A percentile compares a stretch with the other conserved stretches of the same genome.
Conservation (phyloP, 2,888 invertebrate genomes). For the Muschampia plurimacula region DNA sequence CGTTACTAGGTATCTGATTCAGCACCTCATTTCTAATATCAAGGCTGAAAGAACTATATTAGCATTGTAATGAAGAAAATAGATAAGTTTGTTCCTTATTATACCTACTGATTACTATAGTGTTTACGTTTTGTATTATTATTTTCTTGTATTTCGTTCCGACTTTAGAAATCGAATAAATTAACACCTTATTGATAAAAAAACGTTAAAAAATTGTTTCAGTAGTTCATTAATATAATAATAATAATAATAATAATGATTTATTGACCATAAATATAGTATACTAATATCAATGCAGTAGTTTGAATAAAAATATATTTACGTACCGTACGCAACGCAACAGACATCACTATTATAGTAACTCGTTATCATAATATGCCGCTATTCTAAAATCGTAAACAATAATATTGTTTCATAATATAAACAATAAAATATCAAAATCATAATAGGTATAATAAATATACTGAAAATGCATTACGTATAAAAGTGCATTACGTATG, state of each 20-base stretch:
- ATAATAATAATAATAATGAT: too few relatives aligned
- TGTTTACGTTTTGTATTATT: background rate
- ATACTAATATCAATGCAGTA: too few relatives aligned
- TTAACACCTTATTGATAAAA: too few relatives aligned
- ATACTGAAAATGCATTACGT: constrained; percentile 50
- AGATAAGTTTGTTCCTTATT: background rate
- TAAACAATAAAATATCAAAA: background rate
- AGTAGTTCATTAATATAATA: too few relatives aligned
- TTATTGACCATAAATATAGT: too few relatives aligned
- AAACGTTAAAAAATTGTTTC: too few relatives aligned
- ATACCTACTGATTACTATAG: background rate
- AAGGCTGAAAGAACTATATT: constrained; percentile 18
- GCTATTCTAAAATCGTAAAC: background rate
- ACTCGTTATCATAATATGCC: background rate
- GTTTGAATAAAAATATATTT: too few relatives aligned
- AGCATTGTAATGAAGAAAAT: background rate
- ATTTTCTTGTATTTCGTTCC: too few relatives aligned
- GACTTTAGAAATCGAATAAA: too few relatives aligned
- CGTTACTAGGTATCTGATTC: constrained; percentile 4
- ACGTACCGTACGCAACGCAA: background rate
- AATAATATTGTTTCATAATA: background rate
- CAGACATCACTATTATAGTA: background rate
- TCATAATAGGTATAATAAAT: background rate
- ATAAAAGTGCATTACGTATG: constrained; percentile 56
- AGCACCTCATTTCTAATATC: constrained; percentile 25